Conservation (phyloP, 2,113 vertebrate genomes). For the Pygoscelis adeliae region DNA sequence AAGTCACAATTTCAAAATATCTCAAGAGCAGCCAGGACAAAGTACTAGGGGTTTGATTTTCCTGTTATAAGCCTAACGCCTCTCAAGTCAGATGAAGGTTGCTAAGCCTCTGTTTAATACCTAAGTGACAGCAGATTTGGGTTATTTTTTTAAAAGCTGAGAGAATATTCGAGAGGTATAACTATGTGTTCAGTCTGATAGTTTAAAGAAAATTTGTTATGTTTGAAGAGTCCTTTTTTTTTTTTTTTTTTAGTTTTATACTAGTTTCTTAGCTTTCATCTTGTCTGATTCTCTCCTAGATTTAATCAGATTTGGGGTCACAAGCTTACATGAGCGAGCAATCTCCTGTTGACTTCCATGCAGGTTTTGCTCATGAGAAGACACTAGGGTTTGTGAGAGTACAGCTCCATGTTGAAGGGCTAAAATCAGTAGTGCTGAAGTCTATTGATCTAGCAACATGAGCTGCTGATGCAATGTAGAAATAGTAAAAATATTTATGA, state of each 20-base stretch:
- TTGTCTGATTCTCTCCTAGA: not conserved
- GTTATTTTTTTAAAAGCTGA: not conserved
- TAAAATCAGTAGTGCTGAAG: not conserved
- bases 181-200: not conserved
- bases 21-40: not conserved
- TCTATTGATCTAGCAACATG: not conserved
- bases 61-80: not conserved
- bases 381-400: not conserved
- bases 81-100: not conserved
- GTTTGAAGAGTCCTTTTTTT: not conserved
- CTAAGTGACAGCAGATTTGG: not conserved
- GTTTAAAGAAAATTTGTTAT: not conserved
- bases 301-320: not conserved
- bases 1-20: not conserved
- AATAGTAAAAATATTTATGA: slow-evolving; percentile 21
- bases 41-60: not conserved
- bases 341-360: not conserved
- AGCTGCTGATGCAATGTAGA: not conserved
- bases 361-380: not conserved
- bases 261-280: not conserved
- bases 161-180: not conserved
- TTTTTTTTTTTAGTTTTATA: not conserved
- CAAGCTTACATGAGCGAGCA: not conserved
- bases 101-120: not conserved
- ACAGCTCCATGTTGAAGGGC: not conserved